Base-by-base conservation (phyloP, 2,113 vertebrate genomes). In the Stigmatopora argus region DNA sequence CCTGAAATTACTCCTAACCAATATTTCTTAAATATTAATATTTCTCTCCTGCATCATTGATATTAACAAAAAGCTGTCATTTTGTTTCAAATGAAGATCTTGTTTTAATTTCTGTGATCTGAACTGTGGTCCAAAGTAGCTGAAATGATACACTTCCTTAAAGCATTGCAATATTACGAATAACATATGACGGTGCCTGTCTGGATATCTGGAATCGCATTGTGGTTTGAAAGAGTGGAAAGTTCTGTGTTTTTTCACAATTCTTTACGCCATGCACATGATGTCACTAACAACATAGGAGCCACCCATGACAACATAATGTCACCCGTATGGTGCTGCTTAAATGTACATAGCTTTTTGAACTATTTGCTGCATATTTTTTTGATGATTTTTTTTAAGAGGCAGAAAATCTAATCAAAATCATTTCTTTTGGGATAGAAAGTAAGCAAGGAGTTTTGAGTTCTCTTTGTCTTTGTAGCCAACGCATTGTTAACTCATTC, bases 241-340 rank as follows among this genome's bases (percentile, higher is more conserved):
- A 49, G 56, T 66, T 62, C 21, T n/a, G 21, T 62, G 51, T 57
- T 35, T 34, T 41, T 21, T 7, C n/a, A 53, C 58, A 67, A 57
- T 41, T 47, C 44, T 35, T 63, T 69, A 69, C 38, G 51, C 11
- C 52, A 10, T 17, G 14, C 12, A 38, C 69, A 63, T 73, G 31
- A 78, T 71, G 69, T 77, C 73, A 73, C 23, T 31, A 64, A 69
- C 66, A 65, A 64, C 57, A 59, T 45, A 19, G 38, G 64, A 51
- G 47, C 55, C 66, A 68, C 55, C 62, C 64, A 34, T 46, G 35
- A 69, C 65, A 23, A 2, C n/a, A 46, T 47, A 9, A 66, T 47
- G 59, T 61, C n/a, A 23, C 35, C n/a, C n/a, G n/a, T 31, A 17
- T 35, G 21, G 19, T 17, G 9, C 65, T 23, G 46, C 35, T 41